Conservation (phyloP, 1,140 invertebrate genomes). For the Trypoxylus dichotomus region DNA sequence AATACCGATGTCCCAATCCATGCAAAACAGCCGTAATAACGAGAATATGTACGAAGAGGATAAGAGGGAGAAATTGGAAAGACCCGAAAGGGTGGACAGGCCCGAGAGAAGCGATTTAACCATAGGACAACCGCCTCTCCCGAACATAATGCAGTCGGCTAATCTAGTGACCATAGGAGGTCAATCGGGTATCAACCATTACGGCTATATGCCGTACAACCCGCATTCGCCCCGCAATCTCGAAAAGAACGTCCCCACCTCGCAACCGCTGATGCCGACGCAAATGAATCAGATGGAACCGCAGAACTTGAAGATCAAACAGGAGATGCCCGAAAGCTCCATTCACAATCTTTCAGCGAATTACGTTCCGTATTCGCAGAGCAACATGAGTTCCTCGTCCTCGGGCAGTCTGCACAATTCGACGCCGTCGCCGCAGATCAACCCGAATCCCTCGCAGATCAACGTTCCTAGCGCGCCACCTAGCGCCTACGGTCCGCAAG, state of each 20-base stretch:
- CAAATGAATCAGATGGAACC: conserved; percentile 64
- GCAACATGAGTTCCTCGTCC: neutral
- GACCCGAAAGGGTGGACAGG: conserved; percentile 55
- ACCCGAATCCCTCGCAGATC: conserved; percentile 29
- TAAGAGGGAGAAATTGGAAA: conserved; percentile 47
- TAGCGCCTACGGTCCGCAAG: conserved; percentile 6
- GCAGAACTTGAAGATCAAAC: conserved; percentile 79
- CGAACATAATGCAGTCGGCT: conserved; percentile 58
- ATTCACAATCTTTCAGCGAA: neutral
- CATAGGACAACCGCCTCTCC: conserved; percentile 58
- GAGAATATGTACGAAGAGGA: conserved; percentile 47
- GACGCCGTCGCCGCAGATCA: conserved; percentile 22
- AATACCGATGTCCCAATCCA: conserved; percentile 42
- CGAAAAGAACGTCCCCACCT: conserved; percentile 36
- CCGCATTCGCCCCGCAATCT: conserved; percentile 41
- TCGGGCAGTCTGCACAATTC: conserved; percentile 6
- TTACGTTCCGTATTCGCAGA: conserved; percentile 34
- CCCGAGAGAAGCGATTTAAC: conserved; percentile 54
- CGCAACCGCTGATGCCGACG: conserved; percentile 50
- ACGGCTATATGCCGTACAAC: conserved; percentile 57
- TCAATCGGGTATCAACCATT: conserved; percentile 51
- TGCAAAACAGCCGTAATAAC: conserved; percentile 32
- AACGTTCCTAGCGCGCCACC: conserved; percentile 32
- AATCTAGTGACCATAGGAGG: conserved; percentile 61
- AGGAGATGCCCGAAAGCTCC: conserved; percentile 63